A percentile compares a stretch with the other conserved stretches of the same genome.
These are phyloP conservation scores for Nineta flava DNA, from an alignment of 2,888 invertebrate species.

Conservation along the genomic window DNA sequence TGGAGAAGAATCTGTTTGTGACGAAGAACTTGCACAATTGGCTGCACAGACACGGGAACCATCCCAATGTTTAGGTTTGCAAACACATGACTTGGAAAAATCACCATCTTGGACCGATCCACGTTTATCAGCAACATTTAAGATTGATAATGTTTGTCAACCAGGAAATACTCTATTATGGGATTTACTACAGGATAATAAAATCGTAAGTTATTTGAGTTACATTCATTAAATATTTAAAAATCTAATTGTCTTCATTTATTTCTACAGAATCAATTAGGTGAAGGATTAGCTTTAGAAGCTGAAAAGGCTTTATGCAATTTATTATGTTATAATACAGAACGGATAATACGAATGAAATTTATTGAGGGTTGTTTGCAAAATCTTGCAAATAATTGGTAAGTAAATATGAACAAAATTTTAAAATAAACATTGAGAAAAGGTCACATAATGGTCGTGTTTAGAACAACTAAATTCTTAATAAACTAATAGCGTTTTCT, in stretches of 20 bases:
- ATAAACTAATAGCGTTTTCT: too few relatives aligned
- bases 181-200: slow-evolving; percentile 86
- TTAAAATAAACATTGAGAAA: too few relatives aligned
- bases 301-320: slow-evolving; percentile 87
- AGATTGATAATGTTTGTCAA: slow-evolving; percentile 56
- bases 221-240: background rate
- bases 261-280: slow-evolving; percentile 51
- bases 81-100: slow-evolving; percentile 23
- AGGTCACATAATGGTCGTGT: too few relatives aligned
- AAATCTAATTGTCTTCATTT: slow-evolving; percentile 4
- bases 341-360: slow-evolving; percentile 77
- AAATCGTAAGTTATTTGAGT: slow-evolving; percentile 47
- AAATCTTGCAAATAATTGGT: slow-evolving; percentile 73
- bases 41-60: slow-evolving; percentile 39
- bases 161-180: slow-evolving; percentile 85
- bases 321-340: slow-evolving; percentile 77
- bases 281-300: slow-evolving; percentile 82
- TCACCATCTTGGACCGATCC: slow-evolving; percentile 26
- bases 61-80: slow-evolving; percentile 23
- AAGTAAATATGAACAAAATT: slow-evolving; percentile 17
- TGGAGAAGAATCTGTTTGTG: slow-evolving; percentile 77
- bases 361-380: slow-evolving; percentile 90
- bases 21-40: slow-evolving; percentile 65
- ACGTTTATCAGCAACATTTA: slow-evolving; percentile 26
- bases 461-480: too few relatives aligned